Percentiles rank a stretch among this genome's conserved stretches.
These are phyloP conservation scores for Ceyx cyanopectus DNA, from an alignment of 2,113 vertebrate genomes.

Conservation along the genomic window DNA sequence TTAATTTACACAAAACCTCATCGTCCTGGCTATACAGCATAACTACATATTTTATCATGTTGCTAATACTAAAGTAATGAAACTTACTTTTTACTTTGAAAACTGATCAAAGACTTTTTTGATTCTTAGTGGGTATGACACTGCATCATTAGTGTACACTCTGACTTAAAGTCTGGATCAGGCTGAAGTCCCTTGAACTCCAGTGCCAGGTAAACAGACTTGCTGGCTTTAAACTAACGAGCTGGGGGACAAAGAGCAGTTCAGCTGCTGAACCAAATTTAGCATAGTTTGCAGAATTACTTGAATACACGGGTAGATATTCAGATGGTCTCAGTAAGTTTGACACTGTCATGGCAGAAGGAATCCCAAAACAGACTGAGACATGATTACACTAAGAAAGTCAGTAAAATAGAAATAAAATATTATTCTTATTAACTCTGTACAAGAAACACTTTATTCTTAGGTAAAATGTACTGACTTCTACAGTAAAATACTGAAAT, in stretches of 20 bases:
- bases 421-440: neutral
- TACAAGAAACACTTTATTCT: neutral
- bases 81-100: neutral
- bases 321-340: neutral
- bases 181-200: neutral
- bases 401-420: neutral
- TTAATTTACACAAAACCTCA: neutral
- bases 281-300: neutral
- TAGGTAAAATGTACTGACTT: neutral
- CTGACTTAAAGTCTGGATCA: neutral
- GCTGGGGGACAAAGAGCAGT: neutral
- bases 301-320: neutral
- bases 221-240: neutral
- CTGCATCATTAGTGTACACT: neutral
- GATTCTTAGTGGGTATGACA: neutral
- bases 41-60: neutral
- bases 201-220: neutral
- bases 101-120: neutral
- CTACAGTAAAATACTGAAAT: conserved; percentile 37
- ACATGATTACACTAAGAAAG: neutral
- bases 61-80: neutral
- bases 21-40: neutral
- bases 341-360: neutral
- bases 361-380: neutral
- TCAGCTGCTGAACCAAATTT: neutral